Evolutionary conservation across 2,113 vertebrate genomes (phyloP).

Genomic region (Callospermophilus lateralis): DNA sequence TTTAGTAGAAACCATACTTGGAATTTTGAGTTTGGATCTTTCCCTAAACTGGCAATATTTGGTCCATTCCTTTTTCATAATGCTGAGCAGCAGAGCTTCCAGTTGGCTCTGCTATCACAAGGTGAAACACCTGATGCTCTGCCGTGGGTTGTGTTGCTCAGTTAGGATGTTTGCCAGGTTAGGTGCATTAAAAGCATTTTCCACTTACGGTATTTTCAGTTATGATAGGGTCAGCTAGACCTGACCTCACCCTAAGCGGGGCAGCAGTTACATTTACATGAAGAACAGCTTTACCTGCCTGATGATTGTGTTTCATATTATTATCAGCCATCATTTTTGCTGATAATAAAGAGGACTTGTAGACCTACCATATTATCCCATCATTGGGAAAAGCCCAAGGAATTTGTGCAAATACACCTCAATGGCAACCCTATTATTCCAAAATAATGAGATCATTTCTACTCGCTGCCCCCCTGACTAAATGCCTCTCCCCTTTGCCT

Average conservation of each 20-base stretch:
- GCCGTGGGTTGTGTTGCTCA: background rate
- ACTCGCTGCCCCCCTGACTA: background rate
- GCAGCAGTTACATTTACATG: background rate
- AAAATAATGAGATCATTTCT: background rate
- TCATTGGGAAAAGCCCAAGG: background rate
- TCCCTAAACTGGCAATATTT: background rate
- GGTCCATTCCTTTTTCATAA: background rate
- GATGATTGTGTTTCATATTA: background rate
- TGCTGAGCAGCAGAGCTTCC: too few relatives aligned
- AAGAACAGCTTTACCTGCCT: background rate
- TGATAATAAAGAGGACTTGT: background rate
- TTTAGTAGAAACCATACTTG: background rate
- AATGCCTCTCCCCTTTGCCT: background rate
- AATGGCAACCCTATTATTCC: fast-evolving
- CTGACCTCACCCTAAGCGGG: background rate
- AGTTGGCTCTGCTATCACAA: too few relatives aligned
- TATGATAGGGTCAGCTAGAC: background rate
- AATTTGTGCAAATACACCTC: background rate
- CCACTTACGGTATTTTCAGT: background rate
- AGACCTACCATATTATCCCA: too few relatives aligned
- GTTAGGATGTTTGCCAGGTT: too few relatives aligned
- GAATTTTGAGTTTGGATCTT: background rate
- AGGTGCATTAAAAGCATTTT: background rate
- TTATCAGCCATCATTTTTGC: background rate
- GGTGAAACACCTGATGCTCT: background rate